Conservation (phyloP, 2,888 invertebrate species). For the Pantelozetes paolii region DNA sequence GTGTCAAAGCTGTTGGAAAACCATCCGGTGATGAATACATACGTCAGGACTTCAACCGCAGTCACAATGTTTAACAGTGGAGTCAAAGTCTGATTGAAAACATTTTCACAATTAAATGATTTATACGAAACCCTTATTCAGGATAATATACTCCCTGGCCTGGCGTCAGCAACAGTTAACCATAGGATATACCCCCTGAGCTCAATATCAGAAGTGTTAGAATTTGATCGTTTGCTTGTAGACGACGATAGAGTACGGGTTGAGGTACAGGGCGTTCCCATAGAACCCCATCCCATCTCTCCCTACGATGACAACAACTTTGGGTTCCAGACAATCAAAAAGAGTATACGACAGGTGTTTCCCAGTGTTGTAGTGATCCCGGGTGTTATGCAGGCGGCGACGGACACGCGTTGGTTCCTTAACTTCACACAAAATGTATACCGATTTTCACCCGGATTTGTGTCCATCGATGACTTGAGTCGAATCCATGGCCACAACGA, state of each 20-base stretch:
- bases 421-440: slow-evolving; percentile 54
- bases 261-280: slow-evolving; percentile 42
- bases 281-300: slow-evolving; percentile 54
- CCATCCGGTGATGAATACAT: slow-evolving; percentile 51
- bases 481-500: slow-evolving; percentile 58
- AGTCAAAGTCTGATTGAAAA: slow-evolving; percentile 55
- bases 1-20: slow-evolving; percentile 44
- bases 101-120: neutral
- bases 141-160: slow-evolving; percentile 55
- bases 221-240: slow-evolving; percentile 50
- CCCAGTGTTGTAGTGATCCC: slow-evolving; percentile 53
- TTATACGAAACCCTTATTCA: slow-evolving; percentile 7
- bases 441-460: slow-evolving; percentile 54
- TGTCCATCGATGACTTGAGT: slow-evolving; percentile 50
- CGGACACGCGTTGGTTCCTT: slow-evolving; percentile 56
- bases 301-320: slow-evolving; percentile 53
- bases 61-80: slow-evolving; percentile 57
- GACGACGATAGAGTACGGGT: slow-evolving; percentile 48
- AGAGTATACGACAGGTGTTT: slow-evolving; percentile 54
- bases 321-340: slow-evolving; percentile 54
- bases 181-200: slow-evolving; percentile 55
- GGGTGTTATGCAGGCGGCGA: slow-evolving; percentile 54
- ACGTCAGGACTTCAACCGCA: slow-evolving; percentile 57
- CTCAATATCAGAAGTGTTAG: slow-evolving; percentile 45
- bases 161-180: slow-evolving; percentile 55